phyloP scores from a whole-genome alignment of 1,140 invertebrate species.

The Andrena cerasifolii region DNA sequence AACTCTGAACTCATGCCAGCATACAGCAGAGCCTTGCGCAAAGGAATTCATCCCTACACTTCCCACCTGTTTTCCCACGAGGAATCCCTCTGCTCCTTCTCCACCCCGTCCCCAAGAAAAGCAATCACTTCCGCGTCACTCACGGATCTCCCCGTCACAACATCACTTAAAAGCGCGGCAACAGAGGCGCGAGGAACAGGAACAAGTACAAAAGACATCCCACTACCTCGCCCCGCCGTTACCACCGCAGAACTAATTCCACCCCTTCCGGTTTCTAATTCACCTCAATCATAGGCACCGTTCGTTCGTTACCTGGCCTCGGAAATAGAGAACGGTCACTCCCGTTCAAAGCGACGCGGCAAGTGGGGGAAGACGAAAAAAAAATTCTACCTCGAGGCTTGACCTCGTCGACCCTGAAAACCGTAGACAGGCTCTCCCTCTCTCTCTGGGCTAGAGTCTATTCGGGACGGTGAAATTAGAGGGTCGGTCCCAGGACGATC shows the following conservation, averaged over 20 bases:
- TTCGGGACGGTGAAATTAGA: conserved; percentile 66
- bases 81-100: no score
- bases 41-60: no score
- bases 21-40: no score
- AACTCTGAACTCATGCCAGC: no score
- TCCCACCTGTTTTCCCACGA: no score
- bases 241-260: conserved; percentile 15
- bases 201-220: conserved; percentile 53
- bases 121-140: no score
- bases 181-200: no score
- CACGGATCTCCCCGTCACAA: no score
- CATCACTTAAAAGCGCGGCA: no score
- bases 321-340: conserved; percentile 15
- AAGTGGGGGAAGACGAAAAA: conserved; percentile 11
- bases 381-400: conserved; percentile 54
- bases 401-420: conserved; percentile 47
- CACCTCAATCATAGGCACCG: conserved; percentile 25
- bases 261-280: conserved; percentile 40
- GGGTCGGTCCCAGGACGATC: conserved; percentile 48
- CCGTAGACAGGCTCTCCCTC: conserved; percentile 40
- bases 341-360: background rate
- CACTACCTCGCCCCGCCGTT: conserved; percentile 28
- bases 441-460: conserved; percentile 21
- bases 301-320: conserved; percentile 7
- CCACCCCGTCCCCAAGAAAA: no score